Base-by-base conservation (phyloP, 1,140 invertebrate species). In the Heliconius melpomene region DNA sequence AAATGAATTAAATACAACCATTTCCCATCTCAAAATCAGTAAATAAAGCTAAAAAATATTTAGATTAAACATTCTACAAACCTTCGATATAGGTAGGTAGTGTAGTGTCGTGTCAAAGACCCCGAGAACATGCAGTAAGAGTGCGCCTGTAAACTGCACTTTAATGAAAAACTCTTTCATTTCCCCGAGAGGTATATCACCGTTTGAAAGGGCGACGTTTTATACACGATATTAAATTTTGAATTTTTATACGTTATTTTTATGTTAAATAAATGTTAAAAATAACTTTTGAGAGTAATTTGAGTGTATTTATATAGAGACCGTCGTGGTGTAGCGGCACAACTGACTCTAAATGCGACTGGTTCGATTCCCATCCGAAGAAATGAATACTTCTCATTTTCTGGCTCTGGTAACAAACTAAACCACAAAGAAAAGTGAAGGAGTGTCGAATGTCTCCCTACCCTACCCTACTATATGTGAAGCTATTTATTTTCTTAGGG, bases 151-250 rank as follows among this genome's bases (percentile, higher is more conserved):
- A 13, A 66, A 29, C 11, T 66, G 60, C 13, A 26, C 23, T 66
- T 66, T 66, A 66, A 66, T 66, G 60, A 66, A 66, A 66, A 66
- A 66, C 60, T 66, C 26, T 66, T 66, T 66, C 60, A 66, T n/a
- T 57, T 57, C 54, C 54, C 54, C 54, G 54, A 57, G 54, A 57
- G 54, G 18, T 66, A 29, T 16, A 66, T 66, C 60, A 18, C 60
- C 26, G 23, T 29, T 16, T 66, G 60, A 66, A 66, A 66, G 26
- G 60, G 60, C 60, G 23, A 6, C 60, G 60, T 29, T 26, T 66
- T 66, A 66, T 26, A 66, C 60, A 9, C 11, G 23, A 29, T 66
- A 66, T 66, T 66, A 66, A 66, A 66, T 66, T 66, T 66, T 29
- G 16, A 66, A 29, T 29, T 57, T 66, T 16, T 66, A 26, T 66